Evolutionary conservation across 2,797 vertebrate species (phyloP).

Genomic region (Cheirogaleus major): DNA sequence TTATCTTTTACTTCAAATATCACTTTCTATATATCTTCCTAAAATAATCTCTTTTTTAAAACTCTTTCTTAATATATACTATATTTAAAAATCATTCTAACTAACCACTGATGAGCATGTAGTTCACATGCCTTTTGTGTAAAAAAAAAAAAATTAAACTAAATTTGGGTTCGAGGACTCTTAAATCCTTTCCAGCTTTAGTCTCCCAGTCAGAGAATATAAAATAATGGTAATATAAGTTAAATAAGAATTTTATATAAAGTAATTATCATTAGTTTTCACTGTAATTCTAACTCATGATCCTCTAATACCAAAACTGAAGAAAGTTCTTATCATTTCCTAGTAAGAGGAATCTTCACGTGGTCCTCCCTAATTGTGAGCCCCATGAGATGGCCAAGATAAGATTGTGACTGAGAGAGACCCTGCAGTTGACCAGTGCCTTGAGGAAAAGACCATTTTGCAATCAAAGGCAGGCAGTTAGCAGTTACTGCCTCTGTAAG

Average conservation of each 20-base stretch:
- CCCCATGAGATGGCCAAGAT: neutral
- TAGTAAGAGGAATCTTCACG: neutral
- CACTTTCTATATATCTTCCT: neutral
- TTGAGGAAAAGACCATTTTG: neutral
- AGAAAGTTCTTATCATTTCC: neutral
- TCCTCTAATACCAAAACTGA: neutral
- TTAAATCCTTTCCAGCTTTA: neutral
- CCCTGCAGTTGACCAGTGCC: fast-evolving
- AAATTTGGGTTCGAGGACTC: neutral
- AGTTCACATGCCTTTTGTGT: neutral
- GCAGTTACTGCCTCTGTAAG: neutral
- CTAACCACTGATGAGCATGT: neutral
- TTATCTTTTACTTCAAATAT: neutral
- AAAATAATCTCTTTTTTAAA: neutral
- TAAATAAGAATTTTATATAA: conserved; percentile 1
- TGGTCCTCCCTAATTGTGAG: neutral
- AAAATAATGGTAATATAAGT: neutral
- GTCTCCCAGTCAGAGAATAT: neutral
- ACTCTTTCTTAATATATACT: neutral
- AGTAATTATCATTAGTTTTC: neutral
- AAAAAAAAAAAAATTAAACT: neutral
- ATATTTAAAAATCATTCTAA: neutral
- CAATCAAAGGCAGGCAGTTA: neutral
- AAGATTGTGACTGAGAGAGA: neutral
- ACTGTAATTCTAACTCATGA: neutral